Evolutionary conservation across 1,140 invertebrate genomes (phyloP), one percentile per base, ranked within the genome.

Genomic region (Maniola jurtina): DNA sequence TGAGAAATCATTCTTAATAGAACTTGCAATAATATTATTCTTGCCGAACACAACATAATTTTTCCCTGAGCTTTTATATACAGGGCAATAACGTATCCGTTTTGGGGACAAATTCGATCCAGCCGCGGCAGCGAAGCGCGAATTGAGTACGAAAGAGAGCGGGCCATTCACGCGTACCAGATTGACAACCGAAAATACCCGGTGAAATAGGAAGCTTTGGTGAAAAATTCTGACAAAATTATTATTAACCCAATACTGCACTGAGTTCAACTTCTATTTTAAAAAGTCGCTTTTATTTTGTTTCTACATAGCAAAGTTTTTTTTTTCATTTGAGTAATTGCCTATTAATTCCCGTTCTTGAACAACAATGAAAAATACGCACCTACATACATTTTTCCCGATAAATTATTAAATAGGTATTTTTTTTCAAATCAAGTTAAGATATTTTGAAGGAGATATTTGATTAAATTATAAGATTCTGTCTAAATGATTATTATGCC

Each of bases 161-260:
- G 70, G n/a, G 11, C 58, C 75, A 80, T 75, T 80, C 82, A 78
- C 73, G 79, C 83, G 78, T 76, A 55, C 35, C 65, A 74, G 77
- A 88, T 84, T 84, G 82, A 81, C 83, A 82, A 80, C 72, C 78
- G 69, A 81, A 80, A 80, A 77, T 78, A 76, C 64, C 60, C 48
- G 55, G 50, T 35, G 36, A 58, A 63, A 58, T 66, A 61, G 63
- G 54, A 40, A 34, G 34, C 34, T 59, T 65, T 68, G 16, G 36
- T 57, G 45, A 52, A 66, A 14, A 61, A 55, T 48, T 61, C 36
- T 25, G 35, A 59, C 35, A 48, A 61, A 68, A 66, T 55, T 66
- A 66, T 55, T 66, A 38, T 34, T 10, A 50, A 42, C 52, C 40
- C 14, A n/a, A 40, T 38, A 34, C 52, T n/a, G 8, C 42, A 35